Conservation (phyloP, 2,113 vertebrate genomes). For the Ciconia boyciana region DNA sequence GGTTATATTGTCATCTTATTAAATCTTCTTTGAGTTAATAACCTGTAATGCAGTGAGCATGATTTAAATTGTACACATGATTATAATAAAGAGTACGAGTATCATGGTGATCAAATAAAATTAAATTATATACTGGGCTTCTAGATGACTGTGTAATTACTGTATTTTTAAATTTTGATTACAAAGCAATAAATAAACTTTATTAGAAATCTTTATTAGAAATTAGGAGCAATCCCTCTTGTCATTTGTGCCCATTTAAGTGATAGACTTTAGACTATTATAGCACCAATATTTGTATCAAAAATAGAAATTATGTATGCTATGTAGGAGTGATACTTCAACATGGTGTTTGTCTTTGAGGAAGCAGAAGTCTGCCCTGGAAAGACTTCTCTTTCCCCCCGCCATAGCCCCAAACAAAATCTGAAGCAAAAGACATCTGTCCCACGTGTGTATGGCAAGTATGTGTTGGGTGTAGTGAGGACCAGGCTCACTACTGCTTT, state of each 20-base stretch:
- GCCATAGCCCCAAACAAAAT: background rate
- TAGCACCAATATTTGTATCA: background rate
- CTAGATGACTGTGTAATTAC: background rate
- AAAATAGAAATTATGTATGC: background rate
- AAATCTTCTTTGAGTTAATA: conserved; percentile 46
- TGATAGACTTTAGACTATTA: background rate
- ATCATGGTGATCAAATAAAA: conserved; percentile 36
- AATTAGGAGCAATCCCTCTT: background rate
- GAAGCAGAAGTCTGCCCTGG: background rate
- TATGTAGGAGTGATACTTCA: background rate
- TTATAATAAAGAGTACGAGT: conserved; percentile 12
- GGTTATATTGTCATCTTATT: conserved; percentile 23
- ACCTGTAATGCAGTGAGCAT: conserved; percentile 17
- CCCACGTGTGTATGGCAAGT: background rate
- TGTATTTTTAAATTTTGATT: background rate
- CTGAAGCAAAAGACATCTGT: background rate
- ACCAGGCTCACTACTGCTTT: background rate
- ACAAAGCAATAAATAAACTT: background rate
- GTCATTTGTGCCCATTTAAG: background rate
- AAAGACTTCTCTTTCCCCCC: background rate
- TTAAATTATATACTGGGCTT: background rate
- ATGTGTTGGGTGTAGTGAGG: background rate
- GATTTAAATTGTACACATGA: conserved; percentile 6
- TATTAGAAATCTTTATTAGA: conserved; percentile 1
- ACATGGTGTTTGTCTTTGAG: background rate